Base-by-base conservation (phyloP, 2,113 vertebrate genomes). In the Chitala chitala region DNA sequence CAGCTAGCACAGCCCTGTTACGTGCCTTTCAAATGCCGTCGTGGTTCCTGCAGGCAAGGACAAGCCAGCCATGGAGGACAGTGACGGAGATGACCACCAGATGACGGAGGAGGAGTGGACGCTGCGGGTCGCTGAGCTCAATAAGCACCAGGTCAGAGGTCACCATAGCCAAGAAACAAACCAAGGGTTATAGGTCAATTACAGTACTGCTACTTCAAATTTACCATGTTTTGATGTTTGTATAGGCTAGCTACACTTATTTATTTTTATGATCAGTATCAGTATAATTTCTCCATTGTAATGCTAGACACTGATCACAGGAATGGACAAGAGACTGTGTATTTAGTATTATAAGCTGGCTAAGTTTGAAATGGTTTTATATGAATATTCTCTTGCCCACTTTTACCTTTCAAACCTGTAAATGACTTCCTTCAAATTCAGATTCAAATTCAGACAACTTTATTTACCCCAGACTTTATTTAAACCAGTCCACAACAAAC, bases 101-200 rank as follows among this genome's bases (percentile, higher is more conserved):
- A 89, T 96, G 90, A 93, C 92, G n/a, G 95, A 96, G 83, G 95
- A 95, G 77, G 95, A 98, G 82, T 91, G 94, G 91, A 92, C 91
- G 77, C 92, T 91, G 79, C 94, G 95, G 0, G 87, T 94, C 79
- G 92, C 96, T 56, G 95, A 96, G 61, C 89, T 96, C 84, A 98
- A 96, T 82, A 99, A 99, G 83, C 95, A 98, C 79, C 97, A 99
- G 95, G 97, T 99, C 65, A 78, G 78, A 70, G n/a, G 33, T 61
- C 58, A 38, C 31, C 4, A 63, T 7, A 63, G 2, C 31, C 58
- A 44, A 24, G 63, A 17, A 2, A 51, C 38, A 2, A 55, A 26
- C 10, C 64, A 66, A 40, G 46, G 40, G 31, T 38, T 17, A 61
- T 5, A 36, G n/a, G n/a, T n/a, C n/a, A n/a, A n/a, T n/a, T n/a